These are phyloP conservation scores for Echiichthys vipera DNA, from an alignment of 2,797 vertebrate species.

Conservation along the genomic window DNA sequence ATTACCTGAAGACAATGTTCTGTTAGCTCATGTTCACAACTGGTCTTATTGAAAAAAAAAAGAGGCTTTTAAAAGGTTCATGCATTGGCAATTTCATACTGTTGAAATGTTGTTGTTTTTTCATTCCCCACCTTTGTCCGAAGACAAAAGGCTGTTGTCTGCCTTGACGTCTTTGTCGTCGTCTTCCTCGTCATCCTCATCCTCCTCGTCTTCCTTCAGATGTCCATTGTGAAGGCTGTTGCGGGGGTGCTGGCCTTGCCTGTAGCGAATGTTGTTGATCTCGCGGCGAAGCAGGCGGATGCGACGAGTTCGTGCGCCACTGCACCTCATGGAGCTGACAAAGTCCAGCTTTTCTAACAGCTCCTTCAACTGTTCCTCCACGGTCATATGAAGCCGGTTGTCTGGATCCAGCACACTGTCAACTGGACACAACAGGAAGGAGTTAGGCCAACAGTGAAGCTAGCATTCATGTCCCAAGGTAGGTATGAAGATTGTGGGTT, in stretches of 20 bases:
- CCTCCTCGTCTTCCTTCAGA: constrained; percentile 72
- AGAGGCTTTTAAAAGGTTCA: constrained; percentile 64
- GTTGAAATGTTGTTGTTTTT: background rate
- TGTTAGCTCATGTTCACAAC: constrained; percentile 83
- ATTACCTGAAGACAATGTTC: constrained; percentile 86
- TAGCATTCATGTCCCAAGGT: background rate
- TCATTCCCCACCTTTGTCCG: constrained; percentile 82
- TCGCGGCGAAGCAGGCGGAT: constrained; percentile 92
- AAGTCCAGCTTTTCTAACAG: constrained; percentile 95
- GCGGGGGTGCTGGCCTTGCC: constrained; percentile 87
- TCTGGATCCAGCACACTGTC: constrained; percentile 93
- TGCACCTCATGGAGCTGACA: constrained; percentile 91
- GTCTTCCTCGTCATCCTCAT: constrained; percentile 70
- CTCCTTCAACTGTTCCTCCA: constrained; percentile 94
- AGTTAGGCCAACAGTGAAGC: background rate
- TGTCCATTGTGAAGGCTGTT: constrained; percentile 84
- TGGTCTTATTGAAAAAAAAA: constrained; percentile 74
- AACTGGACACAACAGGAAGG: constrained; percentile 80
- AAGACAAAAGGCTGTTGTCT: constrained; percentile 69
- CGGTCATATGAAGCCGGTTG: constrained; percentile 92
- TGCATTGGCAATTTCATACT: constrained; percentile 60
- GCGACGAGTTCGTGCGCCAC: constrained; percentile 92
- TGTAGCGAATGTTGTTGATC: constrained; percentile 92
- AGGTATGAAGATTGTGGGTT: background rate
- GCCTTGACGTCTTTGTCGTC: constrained; percentile 76